Conservation (phyloP, 2,797 vertebrate species). For the Neopelma chrysocephalum region DNA sequence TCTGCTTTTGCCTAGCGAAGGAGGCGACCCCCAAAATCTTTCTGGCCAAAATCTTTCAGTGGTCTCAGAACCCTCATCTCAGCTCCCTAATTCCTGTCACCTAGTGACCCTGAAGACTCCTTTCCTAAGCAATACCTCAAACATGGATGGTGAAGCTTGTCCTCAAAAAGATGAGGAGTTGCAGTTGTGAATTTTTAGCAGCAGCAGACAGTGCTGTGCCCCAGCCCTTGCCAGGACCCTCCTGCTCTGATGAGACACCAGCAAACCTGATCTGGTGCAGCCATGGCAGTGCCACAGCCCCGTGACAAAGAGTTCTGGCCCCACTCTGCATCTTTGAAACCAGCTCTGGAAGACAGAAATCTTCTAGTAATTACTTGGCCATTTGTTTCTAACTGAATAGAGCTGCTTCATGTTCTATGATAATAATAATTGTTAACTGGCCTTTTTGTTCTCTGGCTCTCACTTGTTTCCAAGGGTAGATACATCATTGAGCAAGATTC, state of each 20-base stretch:
- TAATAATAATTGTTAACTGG: not conserved
- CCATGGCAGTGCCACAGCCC: not conserved
- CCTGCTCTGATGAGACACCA: not conserved
- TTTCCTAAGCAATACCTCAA: not conserved
- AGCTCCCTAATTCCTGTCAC: not conserved
- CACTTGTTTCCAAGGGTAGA: not conserved
- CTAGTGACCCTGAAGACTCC: not conserved
- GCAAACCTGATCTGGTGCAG: not conserved
- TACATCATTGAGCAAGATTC: not conserved
- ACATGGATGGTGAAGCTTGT: not conserved
- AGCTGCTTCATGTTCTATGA: not conserved
- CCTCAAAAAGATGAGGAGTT: not conserved
- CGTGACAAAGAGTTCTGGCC: not conserved
- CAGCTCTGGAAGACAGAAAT: not conserved
- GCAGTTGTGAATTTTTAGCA: not conserved
- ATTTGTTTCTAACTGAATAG: not conserved
- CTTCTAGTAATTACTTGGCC: not conserved
- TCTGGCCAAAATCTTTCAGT: not conserved
- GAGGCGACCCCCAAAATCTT: not conserved
- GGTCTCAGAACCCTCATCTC: not conserved
- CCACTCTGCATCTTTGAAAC: not conserved
- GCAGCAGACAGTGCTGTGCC: too few relatives aligned
- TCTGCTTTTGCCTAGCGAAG: not conserved
- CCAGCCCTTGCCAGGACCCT: not conserved
- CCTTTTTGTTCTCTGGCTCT: not conserved